These are phyloP conservation scores for Eucera pruinosa DNA, from an alignment of 2,888 invertebrate genomes.

Conservation along the genomic window DNA sequence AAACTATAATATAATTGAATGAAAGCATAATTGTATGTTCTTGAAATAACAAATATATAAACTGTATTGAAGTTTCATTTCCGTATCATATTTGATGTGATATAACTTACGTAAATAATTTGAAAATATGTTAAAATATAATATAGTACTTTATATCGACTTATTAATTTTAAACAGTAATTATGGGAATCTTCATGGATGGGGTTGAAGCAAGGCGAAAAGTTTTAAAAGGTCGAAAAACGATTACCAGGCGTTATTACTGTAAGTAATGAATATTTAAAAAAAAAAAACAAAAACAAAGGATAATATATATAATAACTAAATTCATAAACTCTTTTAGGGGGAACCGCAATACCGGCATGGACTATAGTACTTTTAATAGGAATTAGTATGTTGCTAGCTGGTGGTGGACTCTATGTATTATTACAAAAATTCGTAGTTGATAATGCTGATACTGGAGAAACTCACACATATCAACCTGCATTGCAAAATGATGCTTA, in stretches of 20 bases:
- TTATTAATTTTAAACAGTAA: constrained; percentile 84
- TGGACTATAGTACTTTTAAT: constrained; percentile 91
- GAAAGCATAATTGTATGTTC: not conserved
- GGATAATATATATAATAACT: not conserved
- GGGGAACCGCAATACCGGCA: constrained; percentile 89
- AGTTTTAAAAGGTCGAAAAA: constrained; percentile 91
- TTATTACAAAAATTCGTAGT: constrained; percentile 89
- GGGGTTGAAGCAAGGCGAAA: constrained; percentile 92
- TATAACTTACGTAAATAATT: constrained; percentile 15
- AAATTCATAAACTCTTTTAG: constrained; percentile 83
- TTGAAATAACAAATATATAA: not conserved
- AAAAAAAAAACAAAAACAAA: not conserved
- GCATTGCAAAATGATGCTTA: constrained; percentile 86
- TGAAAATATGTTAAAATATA: constrained; percentile 7
- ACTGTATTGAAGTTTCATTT: not conserved
- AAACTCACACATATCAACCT: constrained; percentile 85
- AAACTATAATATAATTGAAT: constrained; percentile 5
- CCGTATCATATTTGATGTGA: not conserved
- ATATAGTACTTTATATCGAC: constrained; percentile 2
- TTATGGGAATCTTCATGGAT: constrained; percentile 88
- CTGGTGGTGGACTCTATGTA: constrained; percentile 89
- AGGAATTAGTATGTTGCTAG: constrained; percentile 88
- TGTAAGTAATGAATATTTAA: constrained; percentile 86
- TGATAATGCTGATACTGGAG: constrained; percentile 85
- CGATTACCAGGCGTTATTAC: constrained; percentile 91